Evolutionary conservation across 2,888 invertebrate genomes (phyloP), one percentile per base, ranked within the genome.

Genomic region (Therioaphis trifolii): DNA sequence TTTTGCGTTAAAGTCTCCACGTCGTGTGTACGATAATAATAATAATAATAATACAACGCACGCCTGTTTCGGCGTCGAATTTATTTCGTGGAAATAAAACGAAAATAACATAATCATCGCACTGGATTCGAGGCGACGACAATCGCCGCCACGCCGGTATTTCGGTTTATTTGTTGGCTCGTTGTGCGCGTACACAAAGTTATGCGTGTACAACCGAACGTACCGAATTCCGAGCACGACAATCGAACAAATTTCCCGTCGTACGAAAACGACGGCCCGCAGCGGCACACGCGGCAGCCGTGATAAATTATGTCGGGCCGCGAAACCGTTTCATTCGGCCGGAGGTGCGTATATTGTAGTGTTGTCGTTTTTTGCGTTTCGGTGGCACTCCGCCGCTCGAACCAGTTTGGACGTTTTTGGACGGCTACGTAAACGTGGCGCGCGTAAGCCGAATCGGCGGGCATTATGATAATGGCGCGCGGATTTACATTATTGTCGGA

Each of bases 201-300:
- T n/a, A n/a, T n/a, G n/a, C n/a, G n/a, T n/a, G n/a, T n/a, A n/a
- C n/a, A n/a, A n/a, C 49, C 24, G 1, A 18, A 0, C n/a, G 21
- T n/a, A 61, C 24, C 15, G 24, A 69, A 43, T 43, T 52, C 29
- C 18, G 11, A n/a, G n/a, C 15, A 75, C 1, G 55, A 43, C 58
- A 40, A 55, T 75, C 40, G 58, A 58, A 75, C 74, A 58, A 58
- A 75, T 75, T 58, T 43, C 40, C 9, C 12, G 18, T 63, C 21
- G 21, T 14, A n/a, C n/a, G n/a, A n/a, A n/a, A n/a, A n/a, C 46
- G 46, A 5, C 46, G 46, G 15, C 11, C 46, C 46, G n/a, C 46
- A 15, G 49, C 49, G 49, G 5, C 18, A 18, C 18, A 4, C 49
- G 18, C 18, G 4, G 18, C 18, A 43, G 11, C 43, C n/a, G n/a